These are phyloP conservation scores for Callyntrura guangdongensis DNA, from an alignment of 2,888 invertebrate species.

Conservation along the genomic window DNA sequence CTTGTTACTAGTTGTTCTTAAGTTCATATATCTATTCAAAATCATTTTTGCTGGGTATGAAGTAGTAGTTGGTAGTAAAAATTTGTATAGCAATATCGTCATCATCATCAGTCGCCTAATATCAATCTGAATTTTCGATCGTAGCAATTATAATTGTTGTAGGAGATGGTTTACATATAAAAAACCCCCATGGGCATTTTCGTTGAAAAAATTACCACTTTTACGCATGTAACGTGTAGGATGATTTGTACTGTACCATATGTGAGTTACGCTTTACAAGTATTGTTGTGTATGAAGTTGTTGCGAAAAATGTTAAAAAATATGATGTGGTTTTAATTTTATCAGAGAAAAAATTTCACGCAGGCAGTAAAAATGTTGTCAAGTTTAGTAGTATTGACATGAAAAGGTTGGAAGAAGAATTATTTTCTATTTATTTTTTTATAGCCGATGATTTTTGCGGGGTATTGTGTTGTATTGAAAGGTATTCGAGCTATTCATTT, in stretches of 20 bases:
- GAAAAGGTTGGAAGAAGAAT: not conserved
- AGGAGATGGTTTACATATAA: not conserved
- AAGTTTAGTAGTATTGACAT: conserved; percentile 19
- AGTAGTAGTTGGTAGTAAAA: not conserved
- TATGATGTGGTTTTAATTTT: conserved; percentile 69
- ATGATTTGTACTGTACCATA: not conserved
- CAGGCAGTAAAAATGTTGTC: not conserved
- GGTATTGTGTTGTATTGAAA: not conserved
- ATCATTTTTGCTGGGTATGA: conserved; percentile 17
- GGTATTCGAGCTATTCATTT: not conserved
- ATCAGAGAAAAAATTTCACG: not conserved
- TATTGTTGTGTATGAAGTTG: conserved; percentile 19
- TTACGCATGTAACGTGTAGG: conserved; percentile 4
- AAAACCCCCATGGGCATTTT: conserved; percentile 31
- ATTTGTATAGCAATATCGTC: not conserved
- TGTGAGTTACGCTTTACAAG: not conserved
- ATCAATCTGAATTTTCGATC: conserved; percentile 46
- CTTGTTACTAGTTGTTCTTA: conserved; percentile 22
- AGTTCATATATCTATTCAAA: conserved; percentile 1
- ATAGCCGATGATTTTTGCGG: not conserved
- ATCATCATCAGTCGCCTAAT: not conserved
- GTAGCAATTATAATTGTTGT: conserved; percentile 27
- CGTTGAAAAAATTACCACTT: not conserved
- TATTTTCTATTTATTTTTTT: conserved; percentile 2
- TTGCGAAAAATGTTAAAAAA: conserved; percentile 70